A percentile compares a stretch with the other conserved stretches of the same genome.
Conservation (phyloP, 2,797 vertebrate genomes). For the Falco cherrug region DNA sequence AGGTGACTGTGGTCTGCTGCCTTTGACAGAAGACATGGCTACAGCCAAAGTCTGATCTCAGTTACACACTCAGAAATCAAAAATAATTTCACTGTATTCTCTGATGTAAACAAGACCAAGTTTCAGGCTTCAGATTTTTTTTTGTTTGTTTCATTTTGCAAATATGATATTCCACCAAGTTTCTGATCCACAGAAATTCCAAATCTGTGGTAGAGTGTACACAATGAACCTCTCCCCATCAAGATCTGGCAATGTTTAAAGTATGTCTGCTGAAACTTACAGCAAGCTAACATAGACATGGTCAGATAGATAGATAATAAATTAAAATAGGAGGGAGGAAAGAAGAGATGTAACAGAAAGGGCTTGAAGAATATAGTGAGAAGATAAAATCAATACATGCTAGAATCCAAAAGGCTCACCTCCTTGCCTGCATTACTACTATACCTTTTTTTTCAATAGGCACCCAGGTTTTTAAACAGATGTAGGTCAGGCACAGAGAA, state of each 20-base stretch:
- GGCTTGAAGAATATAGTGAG: not conserved
- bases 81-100: not conserved
- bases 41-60: constrained; percentile 25
- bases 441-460: not conserved
- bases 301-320: not conserved
- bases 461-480: not conserved
- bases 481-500: not conserved
- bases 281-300: not conserved
- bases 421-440: not conserved
- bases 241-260: not conserved
- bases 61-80: constrained; percentile 14
- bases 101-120: not conserved
- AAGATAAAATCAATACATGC: not conserved
- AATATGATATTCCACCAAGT: not conserved
- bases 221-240: not conserved
- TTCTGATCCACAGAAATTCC: not conserved
- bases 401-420: not conserved
- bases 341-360: not conserved
- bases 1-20: constrained; percentile 3
- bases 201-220: not conserved
- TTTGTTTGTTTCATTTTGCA: not conserved
- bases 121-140: not conserved
- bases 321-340: not conserved
- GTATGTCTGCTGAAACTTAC: not conserved
- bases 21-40: not conserved